phyloP scores from a whole-genome alignment of 2,888 invertebrate genomes.

The Selenia dentaria region DNA sequence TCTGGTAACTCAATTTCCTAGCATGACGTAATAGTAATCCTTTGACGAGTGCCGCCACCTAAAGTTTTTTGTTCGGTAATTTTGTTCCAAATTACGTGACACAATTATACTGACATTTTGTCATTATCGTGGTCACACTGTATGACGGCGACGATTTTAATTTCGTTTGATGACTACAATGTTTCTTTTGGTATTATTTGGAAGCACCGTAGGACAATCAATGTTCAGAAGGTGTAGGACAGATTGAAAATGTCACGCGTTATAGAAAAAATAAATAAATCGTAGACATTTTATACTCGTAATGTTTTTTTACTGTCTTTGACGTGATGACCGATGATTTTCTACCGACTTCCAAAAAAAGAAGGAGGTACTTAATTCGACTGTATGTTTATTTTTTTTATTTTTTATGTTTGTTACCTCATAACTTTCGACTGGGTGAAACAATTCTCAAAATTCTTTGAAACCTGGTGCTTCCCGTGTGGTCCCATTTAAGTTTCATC shows the following conservation, averaged over 20 bases:
- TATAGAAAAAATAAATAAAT: too few species aligned
- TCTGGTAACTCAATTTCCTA: conserved; percentile 49
- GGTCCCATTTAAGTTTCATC: too few species aligned
- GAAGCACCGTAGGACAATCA: background rate
- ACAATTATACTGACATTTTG: conserved; percentile 23
- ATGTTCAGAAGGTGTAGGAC: background rate
- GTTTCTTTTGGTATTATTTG: conserved; percentile 8
- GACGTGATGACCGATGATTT: too few species aligned
- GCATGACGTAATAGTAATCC: conserved; percentile 47
- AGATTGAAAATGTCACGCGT: conserved; percentile 3
- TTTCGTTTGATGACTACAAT: conserved; percentile 23
- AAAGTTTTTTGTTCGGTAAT: conserved; percentile 25
- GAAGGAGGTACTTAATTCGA: too few species aligned
- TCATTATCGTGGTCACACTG: conserved; percentile 25
- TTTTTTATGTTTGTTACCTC: too few species aligned
- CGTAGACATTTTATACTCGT: too few species aligned
- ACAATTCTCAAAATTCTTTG: too few species aligned
- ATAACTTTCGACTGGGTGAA: too few species aligned
- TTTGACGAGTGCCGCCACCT: conserved; percentile 43
- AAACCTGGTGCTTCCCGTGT: too few species aligned
- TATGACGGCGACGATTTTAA: conserved; percentile 26
- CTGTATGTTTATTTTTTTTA: too few species aligned
- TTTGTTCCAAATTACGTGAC: conserved; percentile 35
- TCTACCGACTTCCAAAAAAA: too few species aligned
- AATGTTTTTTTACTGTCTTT: too few species aligned